These are phyloP conservation scores for Phengaris alcon DNA, from an alignment of 2,888 invertebrate genomes.

Conservation along the genomic window DNA sequence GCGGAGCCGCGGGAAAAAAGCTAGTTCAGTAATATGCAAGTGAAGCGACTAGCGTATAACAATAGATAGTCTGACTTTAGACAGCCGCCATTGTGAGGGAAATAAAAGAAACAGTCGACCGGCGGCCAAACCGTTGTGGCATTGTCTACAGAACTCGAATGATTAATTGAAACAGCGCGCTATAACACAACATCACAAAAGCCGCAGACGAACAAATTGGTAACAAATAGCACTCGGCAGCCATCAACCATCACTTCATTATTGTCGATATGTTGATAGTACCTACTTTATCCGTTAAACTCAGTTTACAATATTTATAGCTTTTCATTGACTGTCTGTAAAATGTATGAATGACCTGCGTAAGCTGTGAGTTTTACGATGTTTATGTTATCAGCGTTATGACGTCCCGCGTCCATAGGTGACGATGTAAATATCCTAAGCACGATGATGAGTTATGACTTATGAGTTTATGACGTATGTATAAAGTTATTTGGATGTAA, in stretches of 20 bases:
- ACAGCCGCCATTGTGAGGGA: neutral
- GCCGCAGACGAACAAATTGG: constrained; percentile 6
- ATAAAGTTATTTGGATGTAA: neutral
- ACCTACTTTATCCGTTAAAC: too few species aligned
- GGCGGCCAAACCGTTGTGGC: neutral
- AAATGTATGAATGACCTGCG: neutral
- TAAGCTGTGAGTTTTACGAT: neutral
- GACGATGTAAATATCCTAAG: neutral
- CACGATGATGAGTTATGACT: neutral
- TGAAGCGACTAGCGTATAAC: neutral
- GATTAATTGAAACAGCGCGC: constrained; percentile 1
- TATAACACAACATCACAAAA: constrained; percentile 1
- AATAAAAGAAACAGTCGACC: constrained; percentile 7
- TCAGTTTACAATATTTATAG: neutral
- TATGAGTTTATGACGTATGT: neutral
- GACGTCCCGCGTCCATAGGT: neutral
- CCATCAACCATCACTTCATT: neutral
- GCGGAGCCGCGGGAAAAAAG: too few species aligned
- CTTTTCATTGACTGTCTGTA: neutral
- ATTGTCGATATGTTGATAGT: neutral
- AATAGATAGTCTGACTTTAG: neutral
- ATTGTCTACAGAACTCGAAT: neutral
- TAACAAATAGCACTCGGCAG: neutral
- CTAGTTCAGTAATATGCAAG: neutral
- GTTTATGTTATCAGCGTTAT: neutral